Conservation (phyloP, 2,113 vertebrate genomes). For the Corythaixoides concolor region DNA sequence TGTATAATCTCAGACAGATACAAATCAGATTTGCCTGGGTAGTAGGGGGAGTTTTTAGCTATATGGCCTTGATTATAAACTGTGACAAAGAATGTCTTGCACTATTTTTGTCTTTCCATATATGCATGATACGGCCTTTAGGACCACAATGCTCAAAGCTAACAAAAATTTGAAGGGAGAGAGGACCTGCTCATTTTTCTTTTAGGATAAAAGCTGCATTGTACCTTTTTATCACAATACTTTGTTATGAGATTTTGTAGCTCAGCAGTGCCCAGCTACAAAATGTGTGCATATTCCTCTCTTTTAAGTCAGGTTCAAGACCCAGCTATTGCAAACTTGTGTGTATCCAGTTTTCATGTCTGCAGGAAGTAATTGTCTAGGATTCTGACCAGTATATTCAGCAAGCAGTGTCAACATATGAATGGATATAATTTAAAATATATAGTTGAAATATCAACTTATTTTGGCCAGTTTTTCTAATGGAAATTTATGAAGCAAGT, state of each 20-base stretch:
- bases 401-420: neutral
- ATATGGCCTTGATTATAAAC: neutral
- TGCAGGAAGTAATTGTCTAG: neutral
- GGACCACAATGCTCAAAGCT: neutral
- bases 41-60: neutral
- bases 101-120: neutral
- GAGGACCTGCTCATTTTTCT: neutral
- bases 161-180: neutral
- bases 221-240: neutral
- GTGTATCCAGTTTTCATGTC: neutral
- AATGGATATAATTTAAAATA: neutral
- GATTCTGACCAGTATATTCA: neutral
- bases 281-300: neutral
- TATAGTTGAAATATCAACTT: neutral
- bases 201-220: neutral
- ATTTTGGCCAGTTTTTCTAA: neutral
- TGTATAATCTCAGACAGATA: neutral
- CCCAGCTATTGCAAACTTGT: neutral
- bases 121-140: neutral
- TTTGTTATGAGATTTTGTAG: neutral
- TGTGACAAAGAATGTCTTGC: neutral
- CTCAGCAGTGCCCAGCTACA: neutral
- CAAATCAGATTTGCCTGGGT: neutral
- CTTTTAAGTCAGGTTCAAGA: neutral
- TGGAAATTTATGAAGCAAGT: neutral